These are phyloP conservation scores for Dendrolimus punctatus DNA, from an alignment of 1,140 invertebrate genomes.

Conservation along the genomic window DNA sequence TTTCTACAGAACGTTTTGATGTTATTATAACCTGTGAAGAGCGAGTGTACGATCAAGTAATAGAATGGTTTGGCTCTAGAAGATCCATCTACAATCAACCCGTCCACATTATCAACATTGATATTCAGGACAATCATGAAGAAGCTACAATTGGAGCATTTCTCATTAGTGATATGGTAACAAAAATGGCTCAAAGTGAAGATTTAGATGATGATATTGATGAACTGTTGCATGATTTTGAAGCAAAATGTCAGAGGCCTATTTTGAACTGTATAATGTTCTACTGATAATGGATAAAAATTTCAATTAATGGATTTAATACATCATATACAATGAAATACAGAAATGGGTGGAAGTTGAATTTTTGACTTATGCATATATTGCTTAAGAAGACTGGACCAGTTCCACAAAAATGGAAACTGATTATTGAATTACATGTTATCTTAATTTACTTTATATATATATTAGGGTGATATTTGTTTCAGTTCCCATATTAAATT, in stretches of 20 bases:
- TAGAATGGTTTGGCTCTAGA: constrained; percentile 82
- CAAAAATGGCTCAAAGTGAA: constrained; percentile 89
- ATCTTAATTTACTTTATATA: too few species aligned
- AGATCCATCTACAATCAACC: constrained; percentile 84
- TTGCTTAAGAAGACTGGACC: too few species aligned
- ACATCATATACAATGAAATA: too few species aligned
- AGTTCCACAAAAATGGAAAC: too few species aligned
- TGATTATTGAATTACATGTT: too few species aligned
- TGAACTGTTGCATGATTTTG: constrained; percentile 96
- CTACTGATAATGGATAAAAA: constrained; percentile 77
- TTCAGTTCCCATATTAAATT: too few species aligned
- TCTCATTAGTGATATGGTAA: constrained; percentile 95
- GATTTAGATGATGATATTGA: constrained; percentile 99
- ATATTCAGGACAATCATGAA: constrained; percentile 99
- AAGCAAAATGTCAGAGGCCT: constrained; percentile 88
- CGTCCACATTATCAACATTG: constrained; percentile 98
- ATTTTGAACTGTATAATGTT: constrained; percentile 96
- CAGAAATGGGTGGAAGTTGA: too few species aligned
- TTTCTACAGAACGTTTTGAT: constrained; percentile 93
- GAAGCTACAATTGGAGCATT: constrained; percentile 99
- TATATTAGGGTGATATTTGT: too few species aligned
- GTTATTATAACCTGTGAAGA: constrained; percentile 98
- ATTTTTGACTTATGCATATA: too few species aligned
- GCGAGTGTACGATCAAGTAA: constrained; percentile 97
- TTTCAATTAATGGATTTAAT: too few species aligned